A percentile compares a stretch with the other conserved stretches of the same genome.
These are phyloP conservation scores for Anolis apletophallus DNA, from an alignment of 2,797 vertebrate species.

Conservation along the genomic window DNA sequence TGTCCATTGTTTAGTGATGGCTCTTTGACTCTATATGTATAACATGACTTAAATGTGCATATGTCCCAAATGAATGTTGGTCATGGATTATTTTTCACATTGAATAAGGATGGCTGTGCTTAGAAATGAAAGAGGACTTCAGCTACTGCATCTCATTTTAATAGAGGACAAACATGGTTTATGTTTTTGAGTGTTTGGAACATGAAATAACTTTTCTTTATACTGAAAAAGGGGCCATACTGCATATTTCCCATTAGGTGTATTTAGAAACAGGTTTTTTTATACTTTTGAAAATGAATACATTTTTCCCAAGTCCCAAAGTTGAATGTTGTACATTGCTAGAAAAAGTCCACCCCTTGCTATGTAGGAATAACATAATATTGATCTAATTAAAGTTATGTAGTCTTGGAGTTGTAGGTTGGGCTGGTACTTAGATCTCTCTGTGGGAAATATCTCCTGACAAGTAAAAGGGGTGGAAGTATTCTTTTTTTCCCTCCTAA, in stretches of 20 bases:
- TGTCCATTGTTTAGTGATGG: no score
- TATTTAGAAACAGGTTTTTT: not conserved
- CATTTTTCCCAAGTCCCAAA: not conserved
- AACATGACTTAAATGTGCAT: no score
- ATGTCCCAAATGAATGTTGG: no score
- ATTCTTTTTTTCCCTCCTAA: no score
- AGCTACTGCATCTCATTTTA: no score
- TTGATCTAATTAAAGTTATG: not conserved
- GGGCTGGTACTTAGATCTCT: not conserved
- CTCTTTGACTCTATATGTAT: no score
- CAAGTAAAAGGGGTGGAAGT: accelerated
- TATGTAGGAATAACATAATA: accelerated
- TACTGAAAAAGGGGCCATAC: no score
- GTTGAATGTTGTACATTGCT: not conserved
- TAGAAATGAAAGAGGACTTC: no score
- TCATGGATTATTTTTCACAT: not conserved
- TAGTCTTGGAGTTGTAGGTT: accelerated
- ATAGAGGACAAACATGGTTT: not conserved
- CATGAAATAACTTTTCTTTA: not conserved
- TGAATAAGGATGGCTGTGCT: not conserved
- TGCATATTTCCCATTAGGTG: no score
- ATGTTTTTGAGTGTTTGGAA: not conserved
- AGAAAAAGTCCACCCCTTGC: no score
- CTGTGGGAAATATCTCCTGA: not conserved
- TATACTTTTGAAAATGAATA: not conserved